Base-by-base conservation (phyloP, 1,140 invertebrate genomes). In the Mylabris phalerata region DNA sequence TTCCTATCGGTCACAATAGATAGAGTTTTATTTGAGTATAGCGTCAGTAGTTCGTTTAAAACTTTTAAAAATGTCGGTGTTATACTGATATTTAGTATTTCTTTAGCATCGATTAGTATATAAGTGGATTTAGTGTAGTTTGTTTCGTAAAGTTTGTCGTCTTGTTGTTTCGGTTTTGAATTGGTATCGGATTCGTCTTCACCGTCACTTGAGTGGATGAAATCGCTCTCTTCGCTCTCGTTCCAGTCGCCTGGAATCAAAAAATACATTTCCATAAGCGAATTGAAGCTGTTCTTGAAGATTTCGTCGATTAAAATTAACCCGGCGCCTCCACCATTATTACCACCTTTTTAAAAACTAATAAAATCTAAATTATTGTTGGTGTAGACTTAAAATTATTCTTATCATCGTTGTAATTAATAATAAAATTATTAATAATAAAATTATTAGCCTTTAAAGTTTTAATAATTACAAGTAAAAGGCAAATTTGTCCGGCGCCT, bases 191-290 rank as follows among this genome's bases (percentile, higher is more conserved):
- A 71, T 9, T 69, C 66, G 40, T 67, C 78, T 61, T 86, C 84
- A 41, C 80, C 82, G 19, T 81, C 81, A 59, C 84, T 86, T 0
- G 84, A 86, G 50, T 84, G 84, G 43, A 86, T 86, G 10, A 82
- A 82, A 57, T 86, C 84, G 65, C 84, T 88, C 32, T 80, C 78
- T 65, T 89, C 87, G 49, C 86, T 85, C 39, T 84, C 84, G 64
- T 87, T 89, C 63, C 83, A 88, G 61, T 89, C 87, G 58, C 83
- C 85, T 63, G 43, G 69, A 65, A 32, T 2, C 32, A 32, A 32
- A 32, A 32, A 19, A 19, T 1, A 2, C 19, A 19, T 1, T 1
- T 19, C 19, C 19, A 19, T 19, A 19, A 19, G 19, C 19, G 19
- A 19, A 19, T 19, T 19, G 19, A 19, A 19, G 19, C 19, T 1